Base-by-base conservation (phyloP, 2,797 vertebrate genomes). In the Alca torda region DNA sequence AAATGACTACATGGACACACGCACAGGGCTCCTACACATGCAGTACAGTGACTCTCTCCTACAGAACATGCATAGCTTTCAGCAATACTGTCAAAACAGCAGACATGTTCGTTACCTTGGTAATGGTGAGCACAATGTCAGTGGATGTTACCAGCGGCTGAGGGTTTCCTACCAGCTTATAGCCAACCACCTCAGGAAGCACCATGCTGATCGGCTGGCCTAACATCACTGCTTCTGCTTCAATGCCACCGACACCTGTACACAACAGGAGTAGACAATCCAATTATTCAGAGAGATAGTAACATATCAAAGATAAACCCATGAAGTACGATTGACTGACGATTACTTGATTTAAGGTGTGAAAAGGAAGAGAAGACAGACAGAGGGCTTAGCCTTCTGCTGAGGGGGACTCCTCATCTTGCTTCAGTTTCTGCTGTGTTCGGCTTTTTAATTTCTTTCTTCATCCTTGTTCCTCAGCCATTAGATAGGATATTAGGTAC, bases 151-250 rank as follows among this genome's bases (percentile, higher is more conserved):
- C 99, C 76, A 99, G 95, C 16, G 98, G 98, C 35, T 99, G 90
- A 20, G 99, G 99, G n/a, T 82, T 98, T 37, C 99, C 99, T 6
- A 96, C 51, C 56, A 99, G 96, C 95, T 97, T 99, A 97, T 99
- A 99, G 41, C 99, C 99, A 73, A 99, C 98, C 73, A 99, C 99
- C 94, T 99, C 98, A 33, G 99, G 99, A 68, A 99, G 99, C 26
- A 99, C 99, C 99, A 99, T 99, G 96, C 99, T 99, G 79, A 99
- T 99, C 0, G 99, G 99, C 95, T 99, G 99, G 45, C 99, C 99
- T 97, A 99, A 93, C 99, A 99, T 99, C 33, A 99, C 99, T 1
- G 99, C 99, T 97, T 99, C 99, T 3, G 99, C 99, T 97, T 99
- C 99, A 48, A 99, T 99, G 13, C 99, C 99, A 39, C 99, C 99